Evolutionary conservation across 1,140 invertebrate species (phyloP).

Genomic region (Neotoxoptera formosana): DNA sequence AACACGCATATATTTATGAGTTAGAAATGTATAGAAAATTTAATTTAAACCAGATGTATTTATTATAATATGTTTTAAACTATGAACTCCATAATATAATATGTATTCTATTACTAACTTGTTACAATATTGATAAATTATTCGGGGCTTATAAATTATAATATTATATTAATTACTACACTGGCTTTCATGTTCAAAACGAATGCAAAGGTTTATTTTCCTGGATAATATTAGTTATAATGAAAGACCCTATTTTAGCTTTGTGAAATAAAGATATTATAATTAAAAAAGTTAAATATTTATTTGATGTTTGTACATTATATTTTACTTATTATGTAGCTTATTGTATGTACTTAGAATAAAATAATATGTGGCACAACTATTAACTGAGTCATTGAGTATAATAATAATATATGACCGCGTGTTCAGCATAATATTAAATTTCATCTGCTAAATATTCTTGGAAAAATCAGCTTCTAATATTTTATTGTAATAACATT

Average conservation of each 20-base stretch:
- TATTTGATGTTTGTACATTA: not conserved
- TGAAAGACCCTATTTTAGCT: not conserved
- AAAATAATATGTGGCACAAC: not conserved
- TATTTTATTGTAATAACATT: conserved; percentile 9
- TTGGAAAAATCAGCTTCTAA: not conserved
- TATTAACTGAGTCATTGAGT: not conserved
- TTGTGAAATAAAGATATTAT: not conserved
- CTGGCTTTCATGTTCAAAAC: not conserved
- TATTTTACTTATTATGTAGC: not conserved
- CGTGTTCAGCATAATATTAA: not conserved
- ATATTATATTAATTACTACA: conserved; percentile 31
- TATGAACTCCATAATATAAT: not conserved
- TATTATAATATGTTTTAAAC: conserved; percentile 17
- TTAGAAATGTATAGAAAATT: conserved; percentile 20
- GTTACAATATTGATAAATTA: conserved; percentile 39
- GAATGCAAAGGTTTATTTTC: conserved; percentile 15
- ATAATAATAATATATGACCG: not conserved
- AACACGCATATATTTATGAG: conserved; percentile 5
- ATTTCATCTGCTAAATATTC: not conserved
- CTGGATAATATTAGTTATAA: conserved; percentile 10
- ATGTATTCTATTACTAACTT: not conserved
- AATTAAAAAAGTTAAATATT: not conserved
- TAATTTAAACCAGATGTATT: conserved; percentile 36
- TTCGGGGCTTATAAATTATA: not conserved
- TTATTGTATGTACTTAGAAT: not conserved